Evolutionary conservation across 1,140 invertebrate species (phyloP).

Genomic region (Zaprionus tsacasi): DNA sequence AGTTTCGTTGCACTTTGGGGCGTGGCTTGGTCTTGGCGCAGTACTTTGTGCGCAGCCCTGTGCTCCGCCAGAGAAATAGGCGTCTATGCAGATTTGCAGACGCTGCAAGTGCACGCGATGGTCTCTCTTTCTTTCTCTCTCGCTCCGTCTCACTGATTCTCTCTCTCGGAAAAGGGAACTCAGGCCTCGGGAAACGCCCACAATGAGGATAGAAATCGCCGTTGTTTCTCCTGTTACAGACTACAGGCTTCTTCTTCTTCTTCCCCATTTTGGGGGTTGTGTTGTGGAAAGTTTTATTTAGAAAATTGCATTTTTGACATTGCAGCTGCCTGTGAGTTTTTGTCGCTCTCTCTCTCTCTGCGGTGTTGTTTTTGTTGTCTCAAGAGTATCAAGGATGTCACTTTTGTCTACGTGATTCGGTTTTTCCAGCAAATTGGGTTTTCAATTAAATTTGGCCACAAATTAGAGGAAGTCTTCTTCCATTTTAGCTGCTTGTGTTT

Average conservation of each 20-base stretch:
- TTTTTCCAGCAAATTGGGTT: conserved; percentile 6
- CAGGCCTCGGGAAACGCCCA: conserved; percentile 65
- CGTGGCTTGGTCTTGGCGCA: conserved; percentile 57
- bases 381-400: conserved; percentile 27
- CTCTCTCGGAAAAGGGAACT: neutral
- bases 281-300: conserved; percentile 47
- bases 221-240: conserved; percentile 26
- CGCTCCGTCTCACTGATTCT: neutral
- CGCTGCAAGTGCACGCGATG: conserved; percentile 64
- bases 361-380: conserved; percentile 1
- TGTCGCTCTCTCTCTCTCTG: neutral
- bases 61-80: conserved; percentile 63
- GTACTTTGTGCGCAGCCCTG: conserved; percentile 61
- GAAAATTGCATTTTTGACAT: conserved; percentile 65
- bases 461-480: conserved; percentile 20
- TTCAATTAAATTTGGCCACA: conserved; percentile 44
- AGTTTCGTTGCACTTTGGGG: conserved; percentile 56
- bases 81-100: conserved; percentile 78
- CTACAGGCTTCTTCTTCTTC: too few species aligned
- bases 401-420: conserved; percentile 29
- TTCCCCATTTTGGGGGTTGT: conserved; percentile 34
- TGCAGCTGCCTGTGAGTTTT: conserved; percentile 45
- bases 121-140: conserved; percentile 1
- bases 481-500: neutral
- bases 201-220: conserved; percentile 48